Conservation (phyloP, 2,113 vertebrate species). For the Myiozetetes cayanensis region DNA sequence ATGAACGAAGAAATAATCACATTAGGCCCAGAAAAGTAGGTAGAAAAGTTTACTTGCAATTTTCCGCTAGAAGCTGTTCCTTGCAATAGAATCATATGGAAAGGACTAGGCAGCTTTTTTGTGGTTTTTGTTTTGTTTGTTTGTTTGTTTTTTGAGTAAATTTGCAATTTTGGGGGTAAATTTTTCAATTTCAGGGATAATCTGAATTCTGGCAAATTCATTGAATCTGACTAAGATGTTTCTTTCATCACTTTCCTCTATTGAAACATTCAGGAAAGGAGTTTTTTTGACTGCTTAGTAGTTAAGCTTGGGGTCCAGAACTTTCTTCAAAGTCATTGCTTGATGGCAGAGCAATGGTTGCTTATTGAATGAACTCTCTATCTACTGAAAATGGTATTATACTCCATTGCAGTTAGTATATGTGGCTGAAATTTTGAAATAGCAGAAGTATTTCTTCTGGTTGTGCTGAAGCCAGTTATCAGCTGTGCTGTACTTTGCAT, state of each 20-base stretch:
- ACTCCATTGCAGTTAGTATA: neutral
- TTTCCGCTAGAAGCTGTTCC: neutral
- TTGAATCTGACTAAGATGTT: neutral
- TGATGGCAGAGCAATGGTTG: neutral
- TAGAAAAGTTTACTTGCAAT: neutral
- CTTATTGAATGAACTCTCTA: neutral
- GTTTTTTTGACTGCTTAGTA: neutral
- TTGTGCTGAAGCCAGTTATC: neutral
- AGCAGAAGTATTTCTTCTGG: neutral
- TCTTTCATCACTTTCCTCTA: neutral
- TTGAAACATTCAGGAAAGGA: neutral
- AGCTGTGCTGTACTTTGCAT: neutral
- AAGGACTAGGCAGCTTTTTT: neutral
- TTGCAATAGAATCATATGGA: neutral
- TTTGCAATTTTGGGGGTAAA: neutral
- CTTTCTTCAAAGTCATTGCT: neutral
- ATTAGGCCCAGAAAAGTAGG: neutral
- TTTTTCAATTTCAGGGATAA: neutral
- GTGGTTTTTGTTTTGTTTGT: neutral
- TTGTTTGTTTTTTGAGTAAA: neutral
- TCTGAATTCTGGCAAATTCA: neutral
- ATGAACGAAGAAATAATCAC: neutral
- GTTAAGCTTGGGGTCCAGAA: neutral
- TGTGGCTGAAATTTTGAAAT: neutral
- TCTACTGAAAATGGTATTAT: neutral